Evolutionary conservation across 2,113 vertebrate species (phyloP).

Genomic region (Actinemys pallida): DNA sequence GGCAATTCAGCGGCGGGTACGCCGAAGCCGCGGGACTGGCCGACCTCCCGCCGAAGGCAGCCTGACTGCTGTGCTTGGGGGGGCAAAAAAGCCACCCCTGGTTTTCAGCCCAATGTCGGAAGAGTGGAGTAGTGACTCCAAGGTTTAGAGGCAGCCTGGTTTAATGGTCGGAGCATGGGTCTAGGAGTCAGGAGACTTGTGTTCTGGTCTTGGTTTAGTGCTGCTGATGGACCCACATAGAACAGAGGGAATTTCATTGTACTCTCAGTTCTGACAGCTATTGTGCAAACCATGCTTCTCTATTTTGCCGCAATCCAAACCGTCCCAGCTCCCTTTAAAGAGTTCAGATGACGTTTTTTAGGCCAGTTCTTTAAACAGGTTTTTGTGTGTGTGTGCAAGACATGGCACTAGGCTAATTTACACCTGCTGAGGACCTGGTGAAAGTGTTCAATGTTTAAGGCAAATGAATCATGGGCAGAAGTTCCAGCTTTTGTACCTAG

Average conservation of each 20-base stretch:
- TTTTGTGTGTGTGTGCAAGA: not conserved
- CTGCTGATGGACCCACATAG: too few relatives aligned
- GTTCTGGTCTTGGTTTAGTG: not conserved
- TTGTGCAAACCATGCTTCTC: not conserved
- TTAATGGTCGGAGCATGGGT: not conserved
- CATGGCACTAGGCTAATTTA: not conserved
- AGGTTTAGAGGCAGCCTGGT: not conserved
- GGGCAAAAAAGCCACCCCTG: too few relatives aligned
- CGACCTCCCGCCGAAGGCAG: too few relatives aligned
- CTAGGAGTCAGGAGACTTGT: not conserved
- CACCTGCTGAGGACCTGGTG: rapidly evolving
- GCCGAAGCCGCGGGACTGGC: too few relatives aligned
- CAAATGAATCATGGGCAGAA: not conserved
- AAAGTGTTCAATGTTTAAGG: rapidly evolving
- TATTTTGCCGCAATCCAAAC: rapidly evolving
- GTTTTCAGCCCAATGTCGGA: not conserved
- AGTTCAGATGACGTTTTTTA: not conserved
- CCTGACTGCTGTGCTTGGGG: too few relatives aligned
- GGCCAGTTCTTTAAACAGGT: too few relatives aligned
- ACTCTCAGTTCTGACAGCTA: too few relatives aligned
- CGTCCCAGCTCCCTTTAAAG: not conserved
- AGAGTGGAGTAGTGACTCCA: not conserved
- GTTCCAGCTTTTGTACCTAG: not conserved
- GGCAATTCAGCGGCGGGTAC: too few relatives aligned
- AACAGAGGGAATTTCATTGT: not conserved